Evolutionary conservation across 53 echinoderm and acorn worm species (phyloP).

Genomic region (Arbacia lixula): DNA sequence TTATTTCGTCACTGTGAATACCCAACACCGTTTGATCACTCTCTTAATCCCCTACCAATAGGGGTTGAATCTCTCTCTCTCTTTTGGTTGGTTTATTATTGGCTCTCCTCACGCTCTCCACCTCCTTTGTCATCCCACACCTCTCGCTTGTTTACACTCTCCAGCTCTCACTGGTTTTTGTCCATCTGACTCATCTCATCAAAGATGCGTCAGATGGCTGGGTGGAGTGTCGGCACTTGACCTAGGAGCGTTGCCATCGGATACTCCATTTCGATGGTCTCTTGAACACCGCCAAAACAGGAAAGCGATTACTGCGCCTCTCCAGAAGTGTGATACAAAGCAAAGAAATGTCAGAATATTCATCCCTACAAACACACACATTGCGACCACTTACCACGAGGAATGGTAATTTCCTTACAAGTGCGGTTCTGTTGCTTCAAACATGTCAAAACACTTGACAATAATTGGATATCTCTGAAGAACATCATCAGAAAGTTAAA

Average conservation of each 20-base stretch:
- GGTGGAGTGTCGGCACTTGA: conserved; percentile 1
- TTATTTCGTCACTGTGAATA: too few species aligned
- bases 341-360: too few species aligned
- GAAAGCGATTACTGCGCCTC: conserved; percentile 12
- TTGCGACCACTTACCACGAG: too few species aligned
- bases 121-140: not conserved
- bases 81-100: not conserved
- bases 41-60: conserved; percentile 8
- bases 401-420: too few species aligned
- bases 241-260: not conserved
- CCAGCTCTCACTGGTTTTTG: too few species aligned
- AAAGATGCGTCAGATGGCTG: conserved; percentile 18
- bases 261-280: conserved; percentile 17
- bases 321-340: too few species aligned
- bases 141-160: conserved; percentile 3
- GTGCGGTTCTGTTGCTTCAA: too few species aligned
- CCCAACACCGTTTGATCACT: conserved; percentile 8
- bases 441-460: too few species aligned
- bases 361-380: too few species aligned
- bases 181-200: conserved; percentile 16
- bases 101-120: too few species aligned
- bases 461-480: too few species aligned
- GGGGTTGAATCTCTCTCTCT: not conserved
- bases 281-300: conserved; percentile 20
- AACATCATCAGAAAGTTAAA: too few species aligned